Conservation (phyloP, 2,797 vertebrate genomes). For the Siniperca obscura region DNA sequence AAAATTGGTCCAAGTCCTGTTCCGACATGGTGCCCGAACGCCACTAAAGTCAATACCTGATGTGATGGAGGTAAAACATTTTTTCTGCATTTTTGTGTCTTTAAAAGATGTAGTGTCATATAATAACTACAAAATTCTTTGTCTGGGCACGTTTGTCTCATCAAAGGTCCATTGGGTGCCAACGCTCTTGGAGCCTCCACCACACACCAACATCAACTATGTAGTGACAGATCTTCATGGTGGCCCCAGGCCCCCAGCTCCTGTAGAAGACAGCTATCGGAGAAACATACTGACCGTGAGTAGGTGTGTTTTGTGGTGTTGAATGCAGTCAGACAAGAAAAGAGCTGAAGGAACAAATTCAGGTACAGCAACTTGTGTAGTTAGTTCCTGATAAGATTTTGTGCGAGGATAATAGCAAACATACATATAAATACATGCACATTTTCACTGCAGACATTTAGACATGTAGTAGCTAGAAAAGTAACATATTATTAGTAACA, state of each 20-base stretch:
- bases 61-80: constrained; percentile 84
- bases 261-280: constrained; percentile 86
- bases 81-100: background rate
- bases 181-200: constrained; percentile 87
- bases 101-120: background rate
- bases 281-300: constrained; percentile 80
- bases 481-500: background rate
- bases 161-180: constrained; percentile 90
- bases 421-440: too few species aligned
- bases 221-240: constrained; percentile 89
- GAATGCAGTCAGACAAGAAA: background rate
- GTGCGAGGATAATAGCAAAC: background rate
- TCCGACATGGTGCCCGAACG: constrained; percentile 93
- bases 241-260: constrained; percentile 87
- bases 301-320: constrained; percentile 54
- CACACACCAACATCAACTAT: constrained; percentile 89
- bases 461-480: background rate
- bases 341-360: background rate
- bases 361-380: background rate
- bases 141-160: constrained; percentile 43
- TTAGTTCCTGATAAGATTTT: background rate
- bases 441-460: background rate
- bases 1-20: constrained; percentile 91
- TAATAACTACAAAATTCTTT: background rate
- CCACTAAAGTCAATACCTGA: constrained; percentile 90